Evolutionary conservation across 1,140 invertebrate species (phyloP).

Genomic region (Bacillus rossius): DNA sequence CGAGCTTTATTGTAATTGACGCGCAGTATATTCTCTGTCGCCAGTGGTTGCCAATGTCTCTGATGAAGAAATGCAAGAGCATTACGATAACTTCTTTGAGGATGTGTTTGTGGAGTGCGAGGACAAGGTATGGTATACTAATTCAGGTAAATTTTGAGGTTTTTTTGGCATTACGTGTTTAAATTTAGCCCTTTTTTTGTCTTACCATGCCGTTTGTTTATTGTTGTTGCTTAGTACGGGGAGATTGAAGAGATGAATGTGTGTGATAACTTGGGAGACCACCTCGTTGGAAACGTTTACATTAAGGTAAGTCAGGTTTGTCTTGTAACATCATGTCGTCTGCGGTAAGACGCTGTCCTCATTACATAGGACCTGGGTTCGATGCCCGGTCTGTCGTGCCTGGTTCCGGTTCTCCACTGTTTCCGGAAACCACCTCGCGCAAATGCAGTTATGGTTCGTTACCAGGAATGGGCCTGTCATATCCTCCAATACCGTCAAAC

Average conservation of each 20-base stretch:
- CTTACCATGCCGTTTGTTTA: constrained; percentile 7
- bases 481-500: too few relatives aligned
- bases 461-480: too few relatives aligned
- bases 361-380: too few relatives aligned
- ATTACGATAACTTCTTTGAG: constrained; percentile 99
- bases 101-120: constrained; percentile 98
- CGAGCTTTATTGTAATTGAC: too few relatives aligned
- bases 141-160: constrained; percentile 8
- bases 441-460: too few relatives aligned
- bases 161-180: neutral
- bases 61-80: constrained; percentile 97
- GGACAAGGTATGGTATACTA: constrained; percentile 77
- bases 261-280: constrained; percentile 98
- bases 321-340: neutral
- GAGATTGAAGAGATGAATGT: constrained; percentile 99
- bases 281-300: constrained; percentile 97
- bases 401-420: too few relatives aligned
- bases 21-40: too few relatives aligned
- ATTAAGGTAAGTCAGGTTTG: constrained; percentile 65
- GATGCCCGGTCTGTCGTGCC: too few relatives aligned
- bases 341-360: too few relatives aligned
- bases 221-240: constrained; percentile 66
- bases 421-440: too few relatives aligned
- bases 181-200: neutral
- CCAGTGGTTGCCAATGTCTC: constrained; percentile 83